These are phyloP conservation scores for Macrocentrus cingulum DNA, from an alignment of 1,140 invertebrate genomes.

Conservation along the genomic window DNA sequence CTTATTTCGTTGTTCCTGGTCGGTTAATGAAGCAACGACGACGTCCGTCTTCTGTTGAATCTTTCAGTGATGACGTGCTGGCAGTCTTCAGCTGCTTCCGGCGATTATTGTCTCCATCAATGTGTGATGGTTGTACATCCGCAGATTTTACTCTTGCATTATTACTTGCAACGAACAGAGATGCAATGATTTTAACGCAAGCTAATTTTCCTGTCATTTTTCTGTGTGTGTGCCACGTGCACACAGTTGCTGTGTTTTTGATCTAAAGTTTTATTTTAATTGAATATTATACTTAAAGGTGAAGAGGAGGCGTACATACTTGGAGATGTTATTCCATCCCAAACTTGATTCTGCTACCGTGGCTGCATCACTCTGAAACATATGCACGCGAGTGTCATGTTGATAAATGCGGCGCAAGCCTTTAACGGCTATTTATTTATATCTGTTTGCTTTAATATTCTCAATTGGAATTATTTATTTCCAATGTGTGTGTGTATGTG, in stretches of 20 bases:
- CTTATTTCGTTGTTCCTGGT: not conserved
- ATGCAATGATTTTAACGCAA: not conserved
- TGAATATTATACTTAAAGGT: too few relatives aligned
- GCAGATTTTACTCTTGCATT: not conserved
- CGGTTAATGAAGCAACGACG: too few relatives aligned
- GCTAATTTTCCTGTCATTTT: too few relatives aligned
- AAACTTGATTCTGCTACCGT: conserved; percentile 1
- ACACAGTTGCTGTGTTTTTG: not conserved
- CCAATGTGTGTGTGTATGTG: not conserved
- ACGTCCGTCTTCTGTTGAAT: too few relatives aligned
- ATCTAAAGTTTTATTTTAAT: too few relatives aligned
- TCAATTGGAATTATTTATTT: not conserved
- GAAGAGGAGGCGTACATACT: not conserved
- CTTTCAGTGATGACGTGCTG: not conserved
- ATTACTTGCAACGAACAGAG: not conserved
- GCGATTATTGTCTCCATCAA: not conserved
- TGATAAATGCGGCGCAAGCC: conserved; percentile 8
- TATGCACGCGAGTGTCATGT: conserved; percentile 9
- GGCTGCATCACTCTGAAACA: not conserved
- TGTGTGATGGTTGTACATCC: not conserved
- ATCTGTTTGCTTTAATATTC: conserved; percentile 7
- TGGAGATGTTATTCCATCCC: conserved; percentile 12
- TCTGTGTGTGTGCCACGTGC: conserved; percentile 8
- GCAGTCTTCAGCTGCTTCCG: not conserved
- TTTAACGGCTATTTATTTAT: conserved; percentile 6